Conservation (phyloP, 2,797 vertebrate genomes). For the Microchirus variegatus region DNA sequence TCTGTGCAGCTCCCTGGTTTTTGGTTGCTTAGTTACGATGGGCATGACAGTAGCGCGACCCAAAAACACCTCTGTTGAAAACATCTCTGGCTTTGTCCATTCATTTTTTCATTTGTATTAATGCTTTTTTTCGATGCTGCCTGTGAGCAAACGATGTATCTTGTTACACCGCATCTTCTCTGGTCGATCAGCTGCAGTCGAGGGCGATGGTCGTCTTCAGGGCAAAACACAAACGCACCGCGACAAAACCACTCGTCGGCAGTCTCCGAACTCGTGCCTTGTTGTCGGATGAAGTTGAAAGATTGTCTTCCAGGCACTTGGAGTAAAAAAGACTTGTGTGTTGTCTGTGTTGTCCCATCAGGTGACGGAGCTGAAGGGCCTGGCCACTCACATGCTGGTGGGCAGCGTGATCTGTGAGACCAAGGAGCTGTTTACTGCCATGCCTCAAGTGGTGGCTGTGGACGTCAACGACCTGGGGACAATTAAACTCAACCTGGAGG, state of each 20-base stretch:
- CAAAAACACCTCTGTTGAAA: too few relatives aligned
- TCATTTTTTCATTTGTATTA: too few relatives aligned
- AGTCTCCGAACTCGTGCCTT: not conserved
- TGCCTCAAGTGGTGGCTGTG: slow-evolving; percentile 96
- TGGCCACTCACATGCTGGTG: slow-evolving; percentile 95
- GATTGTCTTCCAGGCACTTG: not conserved
- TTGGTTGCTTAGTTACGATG: too few relatives aligned
- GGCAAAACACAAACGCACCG: not conserved
- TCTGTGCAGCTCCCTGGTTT: too few relatives aligned
- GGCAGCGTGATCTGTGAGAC: slow-evolving; percentile 98
- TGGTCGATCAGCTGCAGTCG: not conserved
- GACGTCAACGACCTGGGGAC: slow-evolving; percentile 98
- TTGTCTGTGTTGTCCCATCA: slow-evolving; percentile 44
- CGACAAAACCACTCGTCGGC: not conserved
- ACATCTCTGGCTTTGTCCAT: too few relatives aligned
- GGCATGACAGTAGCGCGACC: too few relatives aligned
- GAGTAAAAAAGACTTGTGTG: not conserved
- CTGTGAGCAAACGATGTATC: too few relatives aligned
- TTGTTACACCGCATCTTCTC: too few relatives aligned
- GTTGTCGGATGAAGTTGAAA: not conserved
- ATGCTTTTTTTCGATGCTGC: too few relatives aligned
- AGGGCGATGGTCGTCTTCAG: not conserved
- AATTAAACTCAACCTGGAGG: slow-evolving; percentile 97
- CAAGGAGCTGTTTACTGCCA: slow-evolving; percentile 96
- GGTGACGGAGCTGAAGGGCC: slow-evolving; percentile 97